Percentiles rank a stretch among this genome's conserved stretches.
These are phyloP conservation scores for Triplophysa rosa DNA, from an alignment of 2,113 vertebrate species.

Conservation along the genomic window DNA sequence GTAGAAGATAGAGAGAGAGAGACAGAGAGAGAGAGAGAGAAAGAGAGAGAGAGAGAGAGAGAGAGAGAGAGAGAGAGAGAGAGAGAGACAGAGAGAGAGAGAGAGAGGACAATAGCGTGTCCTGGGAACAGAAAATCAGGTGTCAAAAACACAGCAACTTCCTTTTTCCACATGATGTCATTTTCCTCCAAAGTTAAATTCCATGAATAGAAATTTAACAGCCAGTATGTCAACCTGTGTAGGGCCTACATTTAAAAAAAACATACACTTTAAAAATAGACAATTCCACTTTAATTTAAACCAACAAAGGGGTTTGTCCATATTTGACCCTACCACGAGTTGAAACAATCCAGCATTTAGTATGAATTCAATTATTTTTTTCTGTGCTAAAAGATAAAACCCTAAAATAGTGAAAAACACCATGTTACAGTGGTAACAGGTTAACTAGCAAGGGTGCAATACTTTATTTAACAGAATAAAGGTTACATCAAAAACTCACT, in stretches of 20 bases:
- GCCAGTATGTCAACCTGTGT: background rate
- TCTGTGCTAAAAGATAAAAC: too few species aligned
- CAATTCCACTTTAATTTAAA: too few species aligned
- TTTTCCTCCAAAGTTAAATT: slow-evolving; percentile 56
- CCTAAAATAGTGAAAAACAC: too few species aligned
- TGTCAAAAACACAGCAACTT: slow-evolving; percentile 66
- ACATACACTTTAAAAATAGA: too few species aligned
- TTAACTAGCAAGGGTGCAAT: too few species aligned
- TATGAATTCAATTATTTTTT: too few species aligned
- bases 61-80: slow-evolving; percentile 1
- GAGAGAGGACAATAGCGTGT: slow-evolving; percentile 47
- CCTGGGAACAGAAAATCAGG: slow-evolving; percentile 60
- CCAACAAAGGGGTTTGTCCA: too few species aligned
- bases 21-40: background rate
- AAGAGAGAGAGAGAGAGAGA: background rate
- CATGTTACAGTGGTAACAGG: too few species aligned
- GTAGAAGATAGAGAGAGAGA: background rate
- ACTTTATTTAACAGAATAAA: too few species aligned
- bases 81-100: slow-evolving; percentile 29
- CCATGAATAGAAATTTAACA: slow-evolving; percentile 8
- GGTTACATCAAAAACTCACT: background rate
- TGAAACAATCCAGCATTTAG: too few species aligned
- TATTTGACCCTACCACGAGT: too few species aligned
- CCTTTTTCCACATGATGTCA: slow-evolving; percentile 76
- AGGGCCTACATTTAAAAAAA: too few species aligned